Base-by-base conservation (phyloP, 1,140 invertebrate species). In the Druon quercuslanigerum region DNA sequence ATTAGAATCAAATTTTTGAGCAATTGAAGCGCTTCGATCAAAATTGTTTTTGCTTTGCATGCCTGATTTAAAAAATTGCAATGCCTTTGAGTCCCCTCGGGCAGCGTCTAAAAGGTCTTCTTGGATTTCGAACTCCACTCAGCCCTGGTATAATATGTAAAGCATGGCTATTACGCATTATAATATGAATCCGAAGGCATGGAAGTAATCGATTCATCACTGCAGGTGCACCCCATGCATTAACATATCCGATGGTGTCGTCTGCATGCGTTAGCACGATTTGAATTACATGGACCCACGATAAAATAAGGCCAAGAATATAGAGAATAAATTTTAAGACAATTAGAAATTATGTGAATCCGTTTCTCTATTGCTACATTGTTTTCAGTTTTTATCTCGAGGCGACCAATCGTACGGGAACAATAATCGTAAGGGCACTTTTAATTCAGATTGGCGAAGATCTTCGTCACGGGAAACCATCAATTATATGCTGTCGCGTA, bases 131-230 rank as follows among this genome's bases (percentile, higher is more conserved):
- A 46, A 46, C 40, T 46, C 40, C 9, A 9, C 40, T 46, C 40
- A 46, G 40, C 7, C 9, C 20, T 66, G 60, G 60, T 66, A 40
- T 33, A 66, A 33, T 66, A 46, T 66, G 60, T 66, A 66, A 40
- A 66, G n/a, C 25, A 66, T 40, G 33, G 60, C 33, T 66, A 40
- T 66, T 66, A 40, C 60, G n/a, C 17, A 66, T 66, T 66, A 66
- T 66, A 66, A 66, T 66, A 40, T 66, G 25, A 40, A 66, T 66
- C 57, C 25, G 46, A 14, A 66, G 60, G 60, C 60, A 40, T 20
- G 70, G 73, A 71, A 80, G 79, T 86, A 87, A 87, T 87, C 86
- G 88, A 91, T 90, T 89, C 89, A 90, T 90, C 87, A 87, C 88
- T 87, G 83, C 87, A 87, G 85, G 85, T 88, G 87, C 85, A 66